Base-by-base conservation (phyloP, 2,113 vertebrate species). In the Zapus hudsonius region DNA sequence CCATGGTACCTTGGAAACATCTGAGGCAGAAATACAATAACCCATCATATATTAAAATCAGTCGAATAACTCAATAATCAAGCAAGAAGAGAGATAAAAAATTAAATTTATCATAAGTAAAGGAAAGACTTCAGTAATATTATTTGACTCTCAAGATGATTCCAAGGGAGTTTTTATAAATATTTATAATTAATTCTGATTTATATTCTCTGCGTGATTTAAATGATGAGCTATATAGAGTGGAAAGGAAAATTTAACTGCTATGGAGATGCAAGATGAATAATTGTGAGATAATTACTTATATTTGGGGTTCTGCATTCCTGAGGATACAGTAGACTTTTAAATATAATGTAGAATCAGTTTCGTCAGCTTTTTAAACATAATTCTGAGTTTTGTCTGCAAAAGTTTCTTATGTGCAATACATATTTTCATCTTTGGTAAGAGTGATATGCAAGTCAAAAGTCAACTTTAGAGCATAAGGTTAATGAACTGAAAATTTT, bases 1-100 rank as follows among this genome's bases (percentile, higher is more conserved):
- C 22, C 22, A 17, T 22, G 4, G 22, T 13, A 44, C 7, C 61
- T 76, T 92, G 3, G 64, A 76, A 61, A 72, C 44, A 89, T 86
- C 19, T 67, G 40, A 67, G 83, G 5, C 15, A 93, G 36, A 8
- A 87, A 59, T 47, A 7, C 0, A 84, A 69, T 86, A 78, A 83
- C 29, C 3, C 17, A 74, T 64, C 1, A n/a, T 66, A 69, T 61
- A n/a, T 70, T 55, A n/a, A 84, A 94, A 81, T n/a, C 3, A 73
- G 31, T 74, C 38, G 42, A 92, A 61, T 92, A 75, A 87, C 92
- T 75, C 25, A 75, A 70, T 73, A 81, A 67, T 20, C 22, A 87
- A 23, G 15, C 23, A 61, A n/a, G 38, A 38, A 80, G 19, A 64
- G 4, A 59, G 10, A 23, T 59, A 79, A 92, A 59, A 44, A 29